phyloP scores from a whole-genome alignment of 2,797 vertebrate genomes.

The Falco novaeseelandiae region DNA sequence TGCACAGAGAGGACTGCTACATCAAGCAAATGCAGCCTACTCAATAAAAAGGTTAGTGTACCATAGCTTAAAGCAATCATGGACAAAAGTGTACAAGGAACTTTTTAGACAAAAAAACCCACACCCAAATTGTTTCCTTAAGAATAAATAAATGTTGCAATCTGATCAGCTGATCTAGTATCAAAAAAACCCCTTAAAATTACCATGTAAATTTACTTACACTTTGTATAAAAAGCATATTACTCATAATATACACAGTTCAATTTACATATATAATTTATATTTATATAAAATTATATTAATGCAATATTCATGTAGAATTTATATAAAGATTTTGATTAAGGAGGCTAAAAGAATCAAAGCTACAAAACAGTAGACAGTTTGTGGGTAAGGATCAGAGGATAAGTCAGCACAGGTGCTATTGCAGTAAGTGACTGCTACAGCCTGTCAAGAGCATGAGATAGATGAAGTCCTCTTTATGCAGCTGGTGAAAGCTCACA shows the following conservation, averaged over 20 bases:
- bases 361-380: background rate
- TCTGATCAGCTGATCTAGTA: background rate
- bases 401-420: background rate
- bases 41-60: background rate
- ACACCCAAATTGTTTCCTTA: background rate
- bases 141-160: background rate
- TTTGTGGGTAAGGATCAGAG: background rate
- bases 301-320: background rate
- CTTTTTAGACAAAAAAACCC: background rate
- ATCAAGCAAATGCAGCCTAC: background rate
- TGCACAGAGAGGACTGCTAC: background rate
- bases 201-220: background rate
- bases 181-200: background rate
- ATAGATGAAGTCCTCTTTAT: background rate
- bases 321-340: conserved; percentile 19
- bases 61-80: background rate
- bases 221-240: background rate
- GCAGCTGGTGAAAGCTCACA: background rate
- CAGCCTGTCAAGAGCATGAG: background rate
- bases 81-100: background rate
- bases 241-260: background rate
- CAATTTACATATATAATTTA: background rate
- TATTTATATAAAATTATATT: background rate
- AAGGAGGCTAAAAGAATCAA: background rate
- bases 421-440: background rate